These are phyloP conservation scores for Stenodera caucasica DNA, from an alignment of 2,888 invertebrate species.

Conservation along the genomic window DNA sequence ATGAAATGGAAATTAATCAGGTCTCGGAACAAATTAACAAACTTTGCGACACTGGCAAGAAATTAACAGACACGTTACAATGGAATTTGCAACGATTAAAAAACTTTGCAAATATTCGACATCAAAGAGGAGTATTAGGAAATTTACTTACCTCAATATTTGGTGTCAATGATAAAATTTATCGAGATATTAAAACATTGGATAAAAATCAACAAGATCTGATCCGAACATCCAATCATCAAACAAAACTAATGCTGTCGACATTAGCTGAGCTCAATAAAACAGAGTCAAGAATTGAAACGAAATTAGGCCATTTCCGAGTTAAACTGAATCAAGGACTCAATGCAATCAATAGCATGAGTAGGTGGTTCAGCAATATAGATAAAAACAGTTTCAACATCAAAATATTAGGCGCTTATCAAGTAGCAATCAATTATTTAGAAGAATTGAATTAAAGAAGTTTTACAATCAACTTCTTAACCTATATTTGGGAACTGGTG, in stretches of 20 bases:
- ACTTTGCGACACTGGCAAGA: too few species aligned
- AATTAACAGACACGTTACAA: too few species aligned
- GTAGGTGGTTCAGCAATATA: conserved; percentile 7
- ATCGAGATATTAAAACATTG: conserved; percentile 12
- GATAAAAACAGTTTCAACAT: not conserved
- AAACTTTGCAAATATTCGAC: not conserved
- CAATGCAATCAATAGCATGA: conserved; percentile 2
- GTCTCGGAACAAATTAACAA: too few species aligned
- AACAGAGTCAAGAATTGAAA: conserved; percentile 9
- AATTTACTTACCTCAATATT: conserved; percentile 14
- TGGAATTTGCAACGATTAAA: not conserved
- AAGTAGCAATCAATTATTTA: conserved; percentile 10
- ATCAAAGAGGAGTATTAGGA: conserved; percentile 13
- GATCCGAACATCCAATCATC: conserved; percentile 10
- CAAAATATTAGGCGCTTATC: not conserved
- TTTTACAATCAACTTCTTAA: too few species aligned
- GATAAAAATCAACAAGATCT: conserved; percentile 17
- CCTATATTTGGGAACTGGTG: too few species aligned
- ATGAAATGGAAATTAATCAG: too few species aligned
- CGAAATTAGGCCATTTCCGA: conserved; percentile 5
- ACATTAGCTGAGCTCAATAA: conserved; percentile 12
- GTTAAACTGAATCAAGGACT: conserved; percentile 12
- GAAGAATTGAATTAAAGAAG: conserved; percentile 1
- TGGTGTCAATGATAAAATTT: conserved; percentile 19
- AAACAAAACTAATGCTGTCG: conserved; percentile 13